phyloP scores from a whole-genome alignment of 2,888 invertebrate genomes.

The Ormyrus labotus region DNA sequence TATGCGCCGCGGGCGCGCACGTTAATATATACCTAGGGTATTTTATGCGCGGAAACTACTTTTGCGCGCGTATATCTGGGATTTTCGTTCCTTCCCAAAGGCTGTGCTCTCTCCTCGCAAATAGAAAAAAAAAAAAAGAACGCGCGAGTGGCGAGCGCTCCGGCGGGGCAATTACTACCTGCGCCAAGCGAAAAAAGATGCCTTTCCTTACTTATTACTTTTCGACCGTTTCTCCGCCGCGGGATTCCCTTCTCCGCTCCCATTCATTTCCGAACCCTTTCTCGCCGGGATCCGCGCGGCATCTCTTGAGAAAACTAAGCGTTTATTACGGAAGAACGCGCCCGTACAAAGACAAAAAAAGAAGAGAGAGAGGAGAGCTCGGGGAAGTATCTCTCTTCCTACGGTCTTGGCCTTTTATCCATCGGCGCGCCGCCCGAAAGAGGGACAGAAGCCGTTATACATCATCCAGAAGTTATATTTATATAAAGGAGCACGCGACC shows the following conservation, averaged over 20 bases:
- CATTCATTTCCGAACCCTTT: slow-evolving; percentile 42
- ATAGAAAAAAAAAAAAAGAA: slow-evolving; percentile 7
- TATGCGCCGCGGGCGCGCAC: slow-evolving; percentile 15
- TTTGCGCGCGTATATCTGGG: neutral
- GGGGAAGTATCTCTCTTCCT: slow-evolving; percentile 12
- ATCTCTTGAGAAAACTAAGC: slow-evolving; percentile 51
- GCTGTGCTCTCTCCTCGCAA: neutral
- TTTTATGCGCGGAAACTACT: neutral
- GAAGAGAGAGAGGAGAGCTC: neutral
- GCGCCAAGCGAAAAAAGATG: no score
- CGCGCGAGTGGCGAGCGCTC: slow-evolving; percentile 22
- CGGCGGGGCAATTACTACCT: slow-evolving; percentile 33
- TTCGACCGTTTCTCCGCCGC: slow-evolving; percentile 8
- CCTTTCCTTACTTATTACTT: slow-evolving; percentile 31
- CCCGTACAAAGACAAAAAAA: slow-evolving; percentile 22
- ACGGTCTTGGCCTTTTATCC: slow-evolving; percentile 25
- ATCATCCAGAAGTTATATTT: slow-evolving; percentile 4
- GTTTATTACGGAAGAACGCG: slow-evolving; percentile 54
- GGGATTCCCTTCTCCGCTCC: neutral
- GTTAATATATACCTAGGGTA: neutral
- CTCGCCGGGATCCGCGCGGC: neutral
- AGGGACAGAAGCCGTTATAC: neutral
- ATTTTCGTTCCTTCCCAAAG: neutral
- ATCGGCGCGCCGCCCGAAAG: neutral
- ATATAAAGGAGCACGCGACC: neutral